Evolutionary conservation across 2,797 vertebrate species (phyloP).

Genomic region (Anniella stebbinsi): DNA sequence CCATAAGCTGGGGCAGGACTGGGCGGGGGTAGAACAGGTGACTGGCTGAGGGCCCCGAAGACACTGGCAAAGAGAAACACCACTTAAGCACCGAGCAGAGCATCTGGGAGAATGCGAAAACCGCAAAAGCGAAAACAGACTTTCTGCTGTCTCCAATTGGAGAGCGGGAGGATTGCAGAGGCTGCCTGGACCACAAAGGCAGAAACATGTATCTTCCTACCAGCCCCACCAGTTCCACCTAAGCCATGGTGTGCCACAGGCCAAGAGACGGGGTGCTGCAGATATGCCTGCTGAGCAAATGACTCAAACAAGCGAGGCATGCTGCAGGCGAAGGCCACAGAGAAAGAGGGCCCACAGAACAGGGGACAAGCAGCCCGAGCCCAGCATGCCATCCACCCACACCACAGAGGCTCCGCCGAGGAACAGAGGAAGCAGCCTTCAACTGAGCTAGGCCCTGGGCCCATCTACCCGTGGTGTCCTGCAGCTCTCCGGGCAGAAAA

Average conservation of each 20-base stretch:
- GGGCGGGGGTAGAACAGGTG: neutral
- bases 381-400: neutral
- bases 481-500: too few relatives aligned
- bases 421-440: too few relatives aligned
- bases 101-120: fast-evolving
- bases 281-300: neutral
- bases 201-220: neutral
- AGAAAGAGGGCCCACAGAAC: neutral
- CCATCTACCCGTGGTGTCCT: too few relatives aligned
- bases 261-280: too few relatives aligned
- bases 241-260: too few relatives aligned
- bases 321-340: neutral
- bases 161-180: neutral
- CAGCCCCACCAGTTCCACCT: neutral
- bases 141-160: fast-evolving
- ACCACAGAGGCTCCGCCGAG: neutral
- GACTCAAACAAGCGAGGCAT: neutral
- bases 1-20: constrained; percentile 60
- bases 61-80: constrained; percentile 48
- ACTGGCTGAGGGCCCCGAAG: constrained; percentile 64
- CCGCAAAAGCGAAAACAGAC: neutral
- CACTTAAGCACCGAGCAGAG: neutral
- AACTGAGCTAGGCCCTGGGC: too few relatives aligned
- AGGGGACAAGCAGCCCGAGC: neutral
- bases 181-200: neutral